A percentile compares a stretch with the other conserved stretches of the same genome.
These are phyloP conservation scores for Psix sp. DNA, from an alignment of 1,140 invertebrate species.

Conservation along the genomic window DNA sequence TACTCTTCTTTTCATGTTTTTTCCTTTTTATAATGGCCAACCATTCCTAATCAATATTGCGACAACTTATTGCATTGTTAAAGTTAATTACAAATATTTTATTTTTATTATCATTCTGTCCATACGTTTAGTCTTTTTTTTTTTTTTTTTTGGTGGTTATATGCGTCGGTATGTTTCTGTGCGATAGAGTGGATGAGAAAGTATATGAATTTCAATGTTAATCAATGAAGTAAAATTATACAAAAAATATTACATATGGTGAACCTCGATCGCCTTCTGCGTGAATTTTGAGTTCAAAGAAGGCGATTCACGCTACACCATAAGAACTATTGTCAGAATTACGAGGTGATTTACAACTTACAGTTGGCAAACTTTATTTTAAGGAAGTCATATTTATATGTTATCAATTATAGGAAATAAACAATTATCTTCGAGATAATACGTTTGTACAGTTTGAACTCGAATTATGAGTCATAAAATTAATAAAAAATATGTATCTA, in stretches of 20 bases:
- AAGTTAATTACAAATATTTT: not conserved
- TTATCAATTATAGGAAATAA: conserved; percentile 21
- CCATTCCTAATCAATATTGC: not conserved
- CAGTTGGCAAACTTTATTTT: conserved; percentile 36
- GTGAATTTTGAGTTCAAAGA: conserved; percentile 22
- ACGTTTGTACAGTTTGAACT: conserved; percentile 59
- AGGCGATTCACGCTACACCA: conserved; percentile 60
- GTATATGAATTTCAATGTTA: conserved; percentile 1
- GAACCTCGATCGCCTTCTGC: conserved; percentile 58
- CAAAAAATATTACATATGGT: conserved; percentile 36
- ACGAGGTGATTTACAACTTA: not conserved
- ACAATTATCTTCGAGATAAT: conserved; percentile 58
- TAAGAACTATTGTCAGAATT: conserved; percentile 16
- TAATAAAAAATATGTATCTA: conserved; percentile 59
- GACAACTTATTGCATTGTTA: not conserved
- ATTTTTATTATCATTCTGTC: not conserved
- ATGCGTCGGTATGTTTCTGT: not conserved
- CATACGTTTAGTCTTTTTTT: not conserved
- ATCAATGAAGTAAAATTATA: conserved; percentile 4
- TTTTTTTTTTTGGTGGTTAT: not conserved
- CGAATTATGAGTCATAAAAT: conserved; percentile 55
- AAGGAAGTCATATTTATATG: conserved; percentile 60
- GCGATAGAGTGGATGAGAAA: not conserved
- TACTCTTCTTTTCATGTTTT: not conserved
- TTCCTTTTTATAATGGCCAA: not conserved